Evolutionary conservation across 1,140 invertebrate species (phyloP), one percentile per base, ranked within the genome.

Genomic region (Cotesia glomerata): DNA sequence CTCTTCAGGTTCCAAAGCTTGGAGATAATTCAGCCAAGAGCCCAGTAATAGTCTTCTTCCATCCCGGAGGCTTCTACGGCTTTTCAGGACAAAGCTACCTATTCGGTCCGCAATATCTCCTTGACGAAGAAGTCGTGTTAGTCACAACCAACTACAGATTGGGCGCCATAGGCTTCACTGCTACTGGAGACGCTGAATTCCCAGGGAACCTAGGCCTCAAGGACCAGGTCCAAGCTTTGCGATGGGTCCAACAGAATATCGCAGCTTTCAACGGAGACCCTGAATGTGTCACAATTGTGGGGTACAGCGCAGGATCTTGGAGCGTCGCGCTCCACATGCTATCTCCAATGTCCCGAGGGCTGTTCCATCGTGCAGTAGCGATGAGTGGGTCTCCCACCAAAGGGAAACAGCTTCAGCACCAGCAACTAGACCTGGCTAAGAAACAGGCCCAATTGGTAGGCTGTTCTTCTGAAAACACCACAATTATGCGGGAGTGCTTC

Each of bases 211-310:
- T 91, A 81, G 93, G 93, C 0, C 82, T 94, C 34, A 92, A 92
- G 80, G 94, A 95, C 85, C 93, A 94, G 84, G 91, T 94, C 2
- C 82, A 87, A 45, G 92, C 92, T 0, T 79, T 95, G 1, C 87
- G 89, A 36, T 96, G 94, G 94, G 86, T 95, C 0, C 88, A 91
- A 77, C 79, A 91, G 32, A 93, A 95, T 76, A 93, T 95, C 36
- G 88, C 78, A 1, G 80, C 87, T 0, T 95, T 95, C 80, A 93
- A 93, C 2, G 94, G 94, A 1, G 92, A 96, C 87, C 89, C 92
- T 0, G 86, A 89, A 72, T 83, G 85, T 0, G 90, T 96, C 0
- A 95, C 93, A 0, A 85, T 93, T 1, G 73, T 88, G 1, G 94
- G 94, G 2, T 91, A 92, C 77, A 92, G 91, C 71, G 92, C 92